These are phyloP conservation scores for Neomonachus schauinslandi DNA, from an alignment of 2,113 vertebrate species.

Conservation along the genomic window DNA sequence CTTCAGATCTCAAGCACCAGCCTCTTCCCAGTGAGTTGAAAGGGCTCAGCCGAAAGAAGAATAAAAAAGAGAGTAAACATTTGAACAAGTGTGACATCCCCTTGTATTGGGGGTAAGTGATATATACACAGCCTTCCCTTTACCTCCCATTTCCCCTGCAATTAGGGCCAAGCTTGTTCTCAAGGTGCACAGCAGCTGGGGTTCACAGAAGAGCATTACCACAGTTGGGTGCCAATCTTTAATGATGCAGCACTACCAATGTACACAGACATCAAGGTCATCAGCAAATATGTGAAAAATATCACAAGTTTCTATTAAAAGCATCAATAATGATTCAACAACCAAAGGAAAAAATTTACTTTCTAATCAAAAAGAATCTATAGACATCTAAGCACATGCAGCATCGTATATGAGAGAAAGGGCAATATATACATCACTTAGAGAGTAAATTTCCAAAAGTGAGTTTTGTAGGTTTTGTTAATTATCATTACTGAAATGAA, in stretches of 20 bases:
- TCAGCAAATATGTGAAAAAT: slow-evolving; percentile 72
- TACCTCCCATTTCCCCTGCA: slow-evolving; percentile 52
- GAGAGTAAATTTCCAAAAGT: slow-evolving; percentile 12
- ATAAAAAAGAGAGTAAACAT: slow-evolving; percentile 77
- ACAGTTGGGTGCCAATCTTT: slow-evolving; percentile 70
- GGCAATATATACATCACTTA: background rate
- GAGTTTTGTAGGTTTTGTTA: slow-evolving; percentile 44
- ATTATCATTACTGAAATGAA: slow-evolving; percentile 69
- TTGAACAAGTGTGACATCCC: slow-evolving; percentile 71
- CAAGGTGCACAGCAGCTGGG: slow-evolving; percentile 63
- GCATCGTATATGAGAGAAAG: background rate
- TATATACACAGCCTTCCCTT: slow-evolving; percentile 11
- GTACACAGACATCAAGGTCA: slow-evolving; percentile 74
- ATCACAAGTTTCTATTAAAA: slow-evolving; percentile 63
- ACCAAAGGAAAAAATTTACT: slow-evolving; percentile 17
- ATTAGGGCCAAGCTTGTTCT: slow-evolving; percentile 43
- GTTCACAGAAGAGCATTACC: slow-evolving; percentile 65
- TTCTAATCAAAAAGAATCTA: slow-evolving; percentile 38
- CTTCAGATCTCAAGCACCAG: slow-evolving; percentile 69
- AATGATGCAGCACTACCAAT: slow-evolving; percentile 55
- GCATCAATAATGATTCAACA: slow-evolving; percentile 8
- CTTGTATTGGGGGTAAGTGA: slow-evolving; percentile 55
- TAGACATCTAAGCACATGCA: background rate
- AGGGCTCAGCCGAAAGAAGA: slow-evolving; percentile 71
- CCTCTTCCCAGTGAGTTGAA: slow-evolving; percentile 66